Conservation (phyloP, 2,797 vertebrate species). For the Antrozous pallidus region DNA sequence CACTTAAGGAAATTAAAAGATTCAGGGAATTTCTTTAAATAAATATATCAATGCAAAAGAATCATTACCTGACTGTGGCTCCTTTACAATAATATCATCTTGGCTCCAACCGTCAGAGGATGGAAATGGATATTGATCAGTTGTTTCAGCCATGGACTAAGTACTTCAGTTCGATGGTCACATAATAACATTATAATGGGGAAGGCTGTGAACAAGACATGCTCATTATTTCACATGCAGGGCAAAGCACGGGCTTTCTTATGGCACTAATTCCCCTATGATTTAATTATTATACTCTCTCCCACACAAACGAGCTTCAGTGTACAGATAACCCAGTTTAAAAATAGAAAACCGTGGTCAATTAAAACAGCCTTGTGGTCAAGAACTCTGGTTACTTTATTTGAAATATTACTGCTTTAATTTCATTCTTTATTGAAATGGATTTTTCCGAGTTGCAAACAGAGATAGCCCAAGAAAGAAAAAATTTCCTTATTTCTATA, state of each 20-base stretch:
- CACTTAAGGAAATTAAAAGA: conserved; percentile 75
- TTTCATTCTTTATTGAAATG: neutral
- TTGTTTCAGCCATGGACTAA: conserved; percentile 78
- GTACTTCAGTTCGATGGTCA: conserved; percentile 75
- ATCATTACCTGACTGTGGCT: conserved; percentile 78
- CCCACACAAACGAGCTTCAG: neutral
- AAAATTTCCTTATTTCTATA: neutral
- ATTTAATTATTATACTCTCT: conserved; percentile 63
- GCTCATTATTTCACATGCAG: conserved; percentile 71
- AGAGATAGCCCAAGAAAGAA: neutral
- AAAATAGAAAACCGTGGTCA: conserved; percentile 31
- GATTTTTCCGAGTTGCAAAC: conserved; percentile 20
- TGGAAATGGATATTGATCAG: conserved; percentile 81
- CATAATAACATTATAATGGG: conserved; percentile 77
- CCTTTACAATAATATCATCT: conserved; percentile 81
- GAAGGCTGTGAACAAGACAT: conserved; percentile 62
- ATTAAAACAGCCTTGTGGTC: neutral
- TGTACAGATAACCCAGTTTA: conserved; percentile 44
- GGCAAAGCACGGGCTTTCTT: conserved; percentile 41
- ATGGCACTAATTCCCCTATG: conserved; percentile 46
- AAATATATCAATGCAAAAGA: conserved; percentile 64
- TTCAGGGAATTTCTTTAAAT: conserved; percentile 72
- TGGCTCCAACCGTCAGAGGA: conserved; percentile 63
- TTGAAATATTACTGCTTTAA: conserved; percentile 40
- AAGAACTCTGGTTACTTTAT: conserved; percentile 52